Base-by-base conservation (phyloP, 2,797 vertebrate species). In the Petrocephalus sullivani region DNA sequence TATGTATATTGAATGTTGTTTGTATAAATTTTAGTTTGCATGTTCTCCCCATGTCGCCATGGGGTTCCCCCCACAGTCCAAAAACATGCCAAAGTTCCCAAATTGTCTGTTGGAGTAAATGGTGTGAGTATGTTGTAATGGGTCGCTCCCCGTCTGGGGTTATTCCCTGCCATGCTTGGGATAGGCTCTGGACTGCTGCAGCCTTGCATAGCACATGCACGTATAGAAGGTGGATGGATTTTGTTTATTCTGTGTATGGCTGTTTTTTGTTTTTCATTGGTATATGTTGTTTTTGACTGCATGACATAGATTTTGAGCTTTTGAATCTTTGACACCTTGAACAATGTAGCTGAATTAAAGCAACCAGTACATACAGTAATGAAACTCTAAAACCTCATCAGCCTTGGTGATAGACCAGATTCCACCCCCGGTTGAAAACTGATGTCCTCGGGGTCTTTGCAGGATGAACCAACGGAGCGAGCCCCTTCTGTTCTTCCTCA, bases 401-500 rank as follows among this genome's bases (percentile, higher is more conserved):
- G 1, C n/a, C 49, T 53, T 84, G 49, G 6, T 54, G 51, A 37
- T 46, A 56, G 10, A 7, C 5, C 21, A 54, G 8, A 53, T 16
- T 33, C 12, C 49, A 23, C 21, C 49, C 82, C 19, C 46, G 2
- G 81, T 10, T 21, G 19, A 53, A 83, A 83, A 46, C 49, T 51
- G 49, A 84, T 53, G 46, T 53, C 49, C 37, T 9, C 4, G 1
- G 71, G 71, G 71, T 54, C 49, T 56, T 46, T 86, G 3, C 84
- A 96, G 91, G 89, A 98, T 98, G 97, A 95, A 91, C 58, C 78
- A 58, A 58, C 3, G 82, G 10, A 91, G 85, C 21, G 92, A 91
- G 33, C 95, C 94, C 88, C 93, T 95, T 0, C 88, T 98, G 90
- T 96, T 96, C 90, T 97, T 98, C 89, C 87, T 96, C 41, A 41